Evolutionary conservation across 2,888 invertebrate genomes (phyloP), one percentile per base, ranked within the genome.

Genomic region (Pteria penguin): DNA sequence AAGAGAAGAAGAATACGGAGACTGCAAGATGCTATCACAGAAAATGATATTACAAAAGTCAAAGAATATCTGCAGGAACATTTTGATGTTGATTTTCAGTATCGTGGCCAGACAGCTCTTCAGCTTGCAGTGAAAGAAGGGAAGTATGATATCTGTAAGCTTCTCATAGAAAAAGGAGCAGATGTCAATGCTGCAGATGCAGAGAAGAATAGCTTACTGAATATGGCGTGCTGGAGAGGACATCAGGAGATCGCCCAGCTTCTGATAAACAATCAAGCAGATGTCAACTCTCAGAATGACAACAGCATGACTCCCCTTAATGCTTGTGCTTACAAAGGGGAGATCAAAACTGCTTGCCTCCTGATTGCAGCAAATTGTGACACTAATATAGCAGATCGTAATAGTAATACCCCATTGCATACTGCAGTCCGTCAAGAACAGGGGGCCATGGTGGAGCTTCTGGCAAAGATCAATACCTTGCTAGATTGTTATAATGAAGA

Each of bases 31-130:
- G 88, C 89, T 14, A 88, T 91, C 31, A 80, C 81, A 26, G 80
- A 83, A 29, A 83, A 86, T 58, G 80, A 89, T 72, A 32, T 85
- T 14, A 66, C 74, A 14, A 27, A 67, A 33, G 88, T 91, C 4
- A 75, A 83, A 76, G 79, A 84, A 24, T 84, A 88, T 54, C 72
- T 89, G 2, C 66, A 74, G 26, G 83, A 85, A 11, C 86, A 88
- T 5, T 86, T 90, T 82, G 90, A 90, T 82, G 89, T 91, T 22
- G 89, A 91, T 82, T 90, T 90, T 72, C 88, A 89, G 72, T 90
- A 90, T 76, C 79, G 87, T 18, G 84, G 89, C 52, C 88, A 90
- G 72, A 90, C 87, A 18, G 88, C 90, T 4, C 75, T 90, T 26
- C 89, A 91, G 81, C 78, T 88, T 26, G 90, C 90, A 14, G 90